These are phyloP conservation scores for Bambusicola thoracicus DNA, from an alignment of 2,113 vertebrate genomes.

Conservation along the genomic window DNA sequence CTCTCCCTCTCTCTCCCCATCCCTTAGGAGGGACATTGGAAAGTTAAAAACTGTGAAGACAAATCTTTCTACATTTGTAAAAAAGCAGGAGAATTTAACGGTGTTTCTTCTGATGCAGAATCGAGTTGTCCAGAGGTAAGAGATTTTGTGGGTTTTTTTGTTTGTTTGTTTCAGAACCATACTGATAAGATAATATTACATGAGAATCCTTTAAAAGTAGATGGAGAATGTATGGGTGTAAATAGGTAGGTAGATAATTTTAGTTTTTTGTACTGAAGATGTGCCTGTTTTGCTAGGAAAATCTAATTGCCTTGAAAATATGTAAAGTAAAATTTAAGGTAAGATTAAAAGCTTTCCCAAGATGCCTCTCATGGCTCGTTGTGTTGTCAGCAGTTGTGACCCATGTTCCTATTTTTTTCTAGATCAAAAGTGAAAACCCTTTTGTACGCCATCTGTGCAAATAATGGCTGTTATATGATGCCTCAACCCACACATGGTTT, in stretches of 20 bases:
- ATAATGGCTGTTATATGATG: conserved; percentile 53
- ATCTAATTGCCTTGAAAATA: neutral
- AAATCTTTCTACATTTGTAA: conserved; percentile 83
- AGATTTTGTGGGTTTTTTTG: neutral
- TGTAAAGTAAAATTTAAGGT: neutral
- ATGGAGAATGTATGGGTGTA: neutral
- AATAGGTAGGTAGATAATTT: neutral
- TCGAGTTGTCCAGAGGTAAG: conserved; percentile 87
- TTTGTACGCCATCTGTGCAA: conserved; percentile 78
- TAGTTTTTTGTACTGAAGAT: neutral
- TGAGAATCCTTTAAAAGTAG: neutral
- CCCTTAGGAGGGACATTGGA: conserved; percentile 84
- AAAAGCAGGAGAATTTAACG: conserved; percentile 72
- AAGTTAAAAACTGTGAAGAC: conserved; percentile 83
- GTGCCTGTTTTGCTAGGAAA: neutral
- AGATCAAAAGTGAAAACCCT: conserved; percentile 60
- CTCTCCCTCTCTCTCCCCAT: neutral
- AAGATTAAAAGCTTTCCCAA: neutral
- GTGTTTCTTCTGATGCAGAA: conserved; percentile 34
- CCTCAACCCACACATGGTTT: conserved; percentile 25
- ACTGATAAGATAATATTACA: neutral
- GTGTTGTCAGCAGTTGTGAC: neutral
- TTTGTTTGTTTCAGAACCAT: neutral
- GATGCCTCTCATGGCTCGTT: neutral
- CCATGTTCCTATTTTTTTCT: conserved; percentile 44